Evolutionary conservation across 2,888 invertebrate genomes (phyloP).

Genomic region (Heliconius ismenius): DNA sequence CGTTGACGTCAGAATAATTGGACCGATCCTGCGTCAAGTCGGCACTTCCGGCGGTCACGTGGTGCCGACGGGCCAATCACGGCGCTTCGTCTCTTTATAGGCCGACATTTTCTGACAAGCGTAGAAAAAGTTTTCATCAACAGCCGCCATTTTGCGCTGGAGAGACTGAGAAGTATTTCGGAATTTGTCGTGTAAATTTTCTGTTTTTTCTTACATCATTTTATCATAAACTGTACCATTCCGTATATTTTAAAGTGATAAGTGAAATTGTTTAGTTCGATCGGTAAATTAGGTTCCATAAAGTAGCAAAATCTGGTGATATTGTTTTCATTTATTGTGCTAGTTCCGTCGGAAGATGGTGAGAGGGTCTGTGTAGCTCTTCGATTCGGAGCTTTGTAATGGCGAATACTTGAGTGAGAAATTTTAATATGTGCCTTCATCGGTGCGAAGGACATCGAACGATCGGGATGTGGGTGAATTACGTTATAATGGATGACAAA

Average conservation of each 20-base stretch:
- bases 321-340: conserved; percentile 87
- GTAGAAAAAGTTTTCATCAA: conserved; percentile 97
- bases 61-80: conserved; percentile 73
- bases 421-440: conserved; percentile 89
- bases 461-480: conserved; percentile 85
- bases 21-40: conserved; percentile 75
- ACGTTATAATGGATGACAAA: conserved; percentile 79
- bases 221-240: conserved; percentile 81
- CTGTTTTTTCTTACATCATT: conserved; percentile 83
- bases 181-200: conserved; percentile 87
- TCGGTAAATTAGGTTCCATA: conserved; percentile 74
- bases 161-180: conserved; percentile 89
- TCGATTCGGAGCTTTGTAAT: conserved; percentile 88
- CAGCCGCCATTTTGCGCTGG: conserved; percentile 96
- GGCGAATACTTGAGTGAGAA: conserved; percentile 89
- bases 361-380: conserved; percentile 87
- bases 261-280: conserved; percentile 78
- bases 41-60: conserved; percentile 79
- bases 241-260: conserved; percentile 83
- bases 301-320: conserved; percentile 82
- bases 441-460: conserved; percentile 87
- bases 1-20: conserved; percentile 76
- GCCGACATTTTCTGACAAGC: conserved; percentile 92
- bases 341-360: conserved; percentile 88
- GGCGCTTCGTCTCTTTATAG: conserved; percentile 69